Conservation (phyloP, 2,888 invertebrate species). For the Theretra japonica region DNA sequence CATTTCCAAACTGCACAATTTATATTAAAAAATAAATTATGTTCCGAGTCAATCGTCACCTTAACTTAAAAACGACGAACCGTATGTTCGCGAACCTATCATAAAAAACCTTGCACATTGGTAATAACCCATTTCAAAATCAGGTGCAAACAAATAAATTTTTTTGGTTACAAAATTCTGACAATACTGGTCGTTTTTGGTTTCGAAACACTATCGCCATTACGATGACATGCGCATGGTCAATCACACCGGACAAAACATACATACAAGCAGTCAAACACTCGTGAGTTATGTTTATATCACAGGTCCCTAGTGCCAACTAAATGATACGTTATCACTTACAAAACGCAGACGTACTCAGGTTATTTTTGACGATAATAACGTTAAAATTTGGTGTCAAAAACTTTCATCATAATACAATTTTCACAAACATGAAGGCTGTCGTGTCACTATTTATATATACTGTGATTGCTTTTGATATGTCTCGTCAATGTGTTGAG, state of each 20-base stretch:
- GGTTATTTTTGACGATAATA: constrained; percentile 49
- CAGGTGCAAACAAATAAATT: constrained; percentile 57
- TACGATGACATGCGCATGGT: constrained; percentile 30
- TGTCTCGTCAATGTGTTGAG: constrained; percentile 70
- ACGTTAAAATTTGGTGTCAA: constrained; percentile 58
- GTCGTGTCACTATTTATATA: constrained; percentile 41
- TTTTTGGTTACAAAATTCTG: constrained; percentile 74
- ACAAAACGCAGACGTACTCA: constrained; percentile 56
- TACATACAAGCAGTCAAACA: constrained; percentile 74
- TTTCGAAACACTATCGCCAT: constrained; percentile 46
- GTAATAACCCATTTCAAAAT: constrained; percentile 64
- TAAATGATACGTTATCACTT: constrained; percentile 69
- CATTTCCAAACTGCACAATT: constrained; percentile 13
- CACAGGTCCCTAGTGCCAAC: constrained; percentile 82
- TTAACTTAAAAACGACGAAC: constrained; percentile 36
- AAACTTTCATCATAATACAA: constrained; percentile 44
- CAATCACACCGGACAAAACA: constrained; percentile 70
- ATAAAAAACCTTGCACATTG: constrained; percentile 60
- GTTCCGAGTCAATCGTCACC: constrained; percentile 30
- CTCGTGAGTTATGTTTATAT: constrained; percentile 76
- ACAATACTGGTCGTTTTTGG: constrained; percentile 82
- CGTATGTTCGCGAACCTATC: constrained; percentile 15
- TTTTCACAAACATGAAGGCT: constrained; percentile 39
- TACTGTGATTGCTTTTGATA: constrained; percentile 73
- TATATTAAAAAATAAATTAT: constrained; percentile 22